Conservation (phyloP, 2,113 vertebrate genomes). For the Paraplagusia blochii region DNA sequence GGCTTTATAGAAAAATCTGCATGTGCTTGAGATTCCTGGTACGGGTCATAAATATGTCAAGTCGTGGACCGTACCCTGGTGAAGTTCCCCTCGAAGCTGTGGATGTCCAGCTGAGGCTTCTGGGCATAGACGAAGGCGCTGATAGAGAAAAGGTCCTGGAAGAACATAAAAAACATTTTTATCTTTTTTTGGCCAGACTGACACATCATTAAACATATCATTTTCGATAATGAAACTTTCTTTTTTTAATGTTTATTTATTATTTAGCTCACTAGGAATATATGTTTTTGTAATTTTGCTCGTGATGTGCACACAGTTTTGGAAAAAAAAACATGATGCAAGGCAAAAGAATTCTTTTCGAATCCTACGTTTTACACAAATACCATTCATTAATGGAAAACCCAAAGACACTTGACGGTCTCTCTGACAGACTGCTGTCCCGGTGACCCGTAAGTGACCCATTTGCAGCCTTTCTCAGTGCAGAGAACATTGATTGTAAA, state of each 20-base stretch:
- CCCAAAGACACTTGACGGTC: not conserved
- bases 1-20: slow-evolving; percentile 26
- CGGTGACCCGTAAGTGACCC: slow-evolving; percentile 11
- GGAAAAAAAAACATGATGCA: too few species aligned
- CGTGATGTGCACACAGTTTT: too few species aligned
- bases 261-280: too few species aligned
- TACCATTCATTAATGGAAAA: too few species aligned
- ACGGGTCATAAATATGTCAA: slow-evolving; percentile 44
- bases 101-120: slow-evolving; percentile 96
- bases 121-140: slow-evolving; percentile 90
- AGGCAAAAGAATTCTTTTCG: too few species aligned
- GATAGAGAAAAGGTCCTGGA: slow-evolving; percentile 96
- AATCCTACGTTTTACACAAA: too few species aligned
- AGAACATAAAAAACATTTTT: not conserved
- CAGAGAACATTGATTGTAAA: slow-evolving; percentile 58
- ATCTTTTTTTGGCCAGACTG: too few species aligned
- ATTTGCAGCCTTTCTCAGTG: slow-evolving; percentile 1
- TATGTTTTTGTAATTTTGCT: too few species aligned
- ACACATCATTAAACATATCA: too few species aligned
- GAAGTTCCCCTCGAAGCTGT: slow-evolving; percentile 97
- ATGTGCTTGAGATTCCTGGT: slow-evolving; percentile 37
- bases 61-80: slow-evolving; percentile 83
- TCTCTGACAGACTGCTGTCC: not conserved
- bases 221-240: too few species aligned
- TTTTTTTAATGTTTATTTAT: too few species aligned